These are phyloP conservation scores for Eulithis prunata DNA, from an alignment of 2,888 invertebrate genomes.

Conservation along the genomic window DNA sequence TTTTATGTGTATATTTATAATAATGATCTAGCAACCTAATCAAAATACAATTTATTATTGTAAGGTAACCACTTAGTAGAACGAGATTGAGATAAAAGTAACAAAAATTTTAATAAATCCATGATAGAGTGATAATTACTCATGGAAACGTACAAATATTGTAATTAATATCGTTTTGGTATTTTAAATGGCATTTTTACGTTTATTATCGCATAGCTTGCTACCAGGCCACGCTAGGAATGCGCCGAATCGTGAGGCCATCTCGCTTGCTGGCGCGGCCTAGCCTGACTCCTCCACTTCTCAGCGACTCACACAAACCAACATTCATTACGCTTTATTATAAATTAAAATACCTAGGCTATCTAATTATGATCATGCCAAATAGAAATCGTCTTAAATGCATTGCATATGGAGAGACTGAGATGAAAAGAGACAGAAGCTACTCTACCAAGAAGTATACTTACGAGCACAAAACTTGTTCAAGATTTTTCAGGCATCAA, in stretches of 20 bases:
- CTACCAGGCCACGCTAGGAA: constrained; percentile 17
- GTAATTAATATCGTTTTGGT: constrained; percentile 34
- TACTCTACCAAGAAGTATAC: too few relatives aligned
- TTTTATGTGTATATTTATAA: constrained; percentile 20
- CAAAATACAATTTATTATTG: constrained; percentile 38
- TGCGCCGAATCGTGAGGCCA: constrained; percentile 17
- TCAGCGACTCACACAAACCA: background rate
- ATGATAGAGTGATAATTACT: constrained; percentile 42
- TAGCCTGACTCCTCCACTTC: background rate
- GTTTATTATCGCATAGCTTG: constrained; percentile 34
- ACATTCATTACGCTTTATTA: background rate
- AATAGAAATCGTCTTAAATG: too few relatives aligned
- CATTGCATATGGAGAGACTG: too few relatives aligned
- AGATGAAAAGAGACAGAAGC: too few relatives aligned
- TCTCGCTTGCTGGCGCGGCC: background rate
- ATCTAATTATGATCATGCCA: too few relatives aligned
- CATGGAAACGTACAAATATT: constrained; percentile 42
- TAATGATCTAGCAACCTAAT: constrained; percentile 25
- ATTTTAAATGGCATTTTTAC: constrained; percentile 43
- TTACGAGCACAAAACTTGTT: too few relatives aligned
- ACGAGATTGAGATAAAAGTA: constrained; percentile 48
- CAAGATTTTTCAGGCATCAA: too few relatives aligned
- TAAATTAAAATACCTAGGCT: too few relatives aligned
- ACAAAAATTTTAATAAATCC: constrained; percentile 56
- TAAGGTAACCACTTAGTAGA: constrained; percentile 4